Percentiles rank a stretch among this genome's conserved stretches.
Evolutionary conservation across 2,888 invertebrate genomes (phyloP).

Genomic region (Agapetus fuscipes): DNA sequence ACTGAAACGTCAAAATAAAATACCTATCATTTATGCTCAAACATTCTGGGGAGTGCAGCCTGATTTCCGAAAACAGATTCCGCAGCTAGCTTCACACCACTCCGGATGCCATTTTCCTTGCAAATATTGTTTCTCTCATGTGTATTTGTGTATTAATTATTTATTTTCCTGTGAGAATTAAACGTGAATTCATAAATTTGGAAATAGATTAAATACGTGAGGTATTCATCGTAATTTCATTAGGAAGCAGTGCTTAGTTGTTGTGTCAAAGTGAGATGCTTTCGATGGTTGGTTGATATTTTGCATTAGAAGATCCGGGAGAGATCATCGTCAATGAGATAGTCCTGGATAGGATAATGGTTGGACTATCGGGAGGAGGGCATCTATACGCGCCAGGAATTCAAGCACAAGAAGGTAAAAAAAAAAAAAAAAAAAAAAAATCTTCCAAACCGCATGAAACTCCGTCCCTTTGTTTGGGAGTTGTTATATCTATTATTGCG

Average conservation of each 20-base stretch:
- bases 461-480: too few species aligned
- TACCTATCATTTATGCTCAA: too few species aligned
- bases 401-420: conserved; percentile 48
- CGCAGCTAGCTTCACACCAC: conserved; percentile 12
- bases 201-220: too few species aligned
- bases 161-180: conserved; percentile 3
- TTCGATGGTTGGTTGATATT: conserved; percentile 14
- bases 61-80: too few species aligned
- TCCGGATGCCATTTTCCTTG: conserved; percentile 17
- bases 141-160: conserved; percentile 10
- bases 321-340: conserved; percentile 5
- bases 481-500: too few species aligned
- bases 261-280: conserved; percentile 16
- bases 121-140: conserved; percentile 17
- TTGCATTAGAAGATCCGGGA: conserved; percentile 7
- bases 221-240: too few species aligned
- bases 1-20: too few species aligned
- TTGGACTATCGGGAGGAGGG: conserved; percentile 48
- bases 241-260: too few species aligned
- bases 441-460: too few species aligned
- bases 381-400: conserved; percentile 49
- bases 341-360: conserved; percentile 38
- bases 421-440: too few species aligned
- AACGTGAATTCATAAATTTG: too few species aligned
- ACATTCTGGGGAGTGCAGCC: too few species aligned